Conservation (phyloP, 2,113 vertebrate species). For the Leptosomus discolor region DNA sequence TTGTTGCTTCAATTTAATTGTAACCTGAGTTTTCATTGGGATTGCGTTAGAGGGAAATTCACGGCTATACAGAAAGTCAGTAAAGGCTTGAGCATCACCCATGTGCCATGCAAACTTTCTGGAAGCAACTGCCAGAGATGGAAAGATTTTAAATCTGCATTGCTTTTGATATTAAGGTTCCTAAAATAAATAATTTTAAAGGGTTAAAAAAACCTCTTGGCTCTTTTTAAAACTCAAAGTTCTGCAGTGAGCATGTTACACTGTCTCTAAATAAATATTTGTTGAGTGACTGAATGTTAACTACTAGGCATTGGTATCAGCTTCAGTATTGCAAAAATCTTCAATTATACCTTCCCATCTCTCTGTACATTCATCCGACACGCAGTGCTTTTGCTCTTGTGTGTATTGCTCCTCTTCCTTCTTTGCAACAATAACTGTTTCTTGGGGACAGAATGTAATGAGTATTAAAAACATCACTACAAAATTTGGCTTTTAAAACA, state of each 20-base stretch:
- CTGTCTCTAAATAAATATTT: constrained; percentile 35
- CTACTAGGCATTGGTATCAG: background rate
- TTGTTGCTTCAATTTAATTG: background rate
- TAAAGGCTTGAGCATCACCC: background rate
- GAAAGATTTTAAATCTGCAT: background rate
- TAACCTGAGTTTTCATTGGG: background rate
- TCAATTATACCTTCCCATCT: background rate
- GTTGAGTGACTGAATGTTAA: constrained; percentile 35
- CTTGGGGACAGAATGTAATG: background rate
- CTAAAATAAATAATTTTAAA: background rate
- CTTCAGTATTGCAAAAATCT: constrained; percentile 1
- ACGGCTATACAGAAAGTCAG: background rate
- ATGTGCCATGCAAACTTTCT: background rate
- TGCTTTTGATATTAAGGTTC: background rate
- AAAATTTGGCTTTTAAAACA: background rate
- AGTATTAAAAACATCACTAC: background rate
- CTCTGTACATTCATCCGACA: background rate
- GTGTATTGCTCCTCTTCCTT: background rate
- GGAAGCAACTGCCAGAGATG: background rate
- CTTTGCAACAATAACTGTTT: background rate
- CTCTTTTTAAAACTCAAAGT: background rate
- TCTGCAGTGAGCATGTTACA: background rate
- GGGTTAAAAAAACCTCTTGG: no score
- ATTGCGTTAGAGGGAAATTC: background rate
- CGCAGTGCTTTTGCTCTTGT: background rate